Evolutionary conservation across 2,797 vertebrate species (phyloP).

Genomic region (Sebastes wilsoni): DNA sequence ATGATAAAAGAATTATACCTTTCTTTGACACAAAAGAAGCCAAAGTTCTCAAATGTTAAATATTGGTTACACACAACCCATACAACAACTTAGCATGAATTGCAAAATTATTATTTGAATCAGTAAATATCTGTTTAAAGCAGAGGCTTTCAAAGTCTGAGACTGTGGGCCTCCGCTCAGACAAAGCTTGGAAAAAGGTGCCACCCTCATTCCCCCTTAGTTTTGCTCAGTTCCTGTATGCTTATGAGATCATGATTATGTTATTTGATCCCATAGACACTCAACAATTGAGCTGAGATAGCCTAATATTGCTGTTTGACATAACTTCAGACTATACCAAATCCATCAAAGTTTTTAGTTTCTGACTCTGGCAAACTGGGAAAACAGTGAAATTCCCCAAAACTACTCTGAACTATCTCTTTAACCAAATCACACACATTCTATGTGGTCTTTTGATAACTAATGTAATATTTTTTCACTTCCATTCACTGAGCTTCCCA

Average conservation of each 20-base stretch:
- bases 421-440: background rate
- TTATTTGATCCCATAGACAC: too few relatives aligned
- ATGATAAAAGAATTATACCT: too few relatives aligned
- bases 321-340: too few relatives aligned
- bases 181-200: too few relatives aligned
- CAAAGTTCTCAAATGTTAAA: background rate
- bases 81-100: background rate
- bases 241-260: too few relatives aligned
- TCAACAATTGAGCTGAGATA: too few relatives aligned
- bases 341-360: too few relatives aligned
- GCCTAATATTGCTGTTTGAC: too few relatives aligned
- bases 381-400: background rate
- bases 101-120: background rate
- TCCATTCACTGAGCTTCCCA: too few relatives aligned
- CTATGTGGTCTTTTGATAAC: background rate
- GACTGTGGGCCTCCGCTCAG: too few relatives aligned
- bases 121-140: background rate
- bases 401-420: background rate
- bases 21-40: background rate
- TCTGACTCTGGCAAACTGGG: background rate
- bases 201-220: background rate
- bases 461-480: background rate
- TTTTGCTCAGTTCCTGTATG: background rate
- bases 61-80: background rate
- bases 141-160: background rate